Evolutionary conservation across 2,888 invertebrate species (phyloP).

Genomic region (Stenichneumon culpator): DNA sequence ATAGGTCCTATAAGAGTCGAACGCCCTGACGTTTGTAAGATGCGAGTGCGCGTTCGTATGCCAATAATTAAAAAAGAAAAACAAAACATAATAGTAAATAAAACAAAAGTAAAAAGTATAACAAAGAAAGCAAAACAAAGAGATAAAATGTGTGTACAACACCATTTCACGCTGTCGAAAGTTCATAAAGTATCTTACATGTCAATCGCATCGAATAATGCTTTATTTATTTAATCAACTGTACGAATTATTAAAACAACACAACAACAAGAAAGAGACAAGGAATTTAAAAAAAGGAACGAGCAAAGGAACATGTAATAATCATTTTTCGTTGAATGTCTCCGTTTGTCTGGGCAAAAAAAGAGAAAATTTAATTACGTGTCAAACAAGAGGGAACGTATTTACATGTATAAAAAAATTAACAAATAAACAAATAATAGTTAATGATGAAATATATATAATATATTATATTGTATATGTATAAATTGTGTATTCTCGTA

Average conservation of each 20-base stretch:
- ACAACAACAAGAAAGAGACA: constrained; percentile 20
- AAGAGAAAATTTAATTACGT: constrained; percentile 56
- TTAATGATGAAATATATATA: constrained; percentile 74
- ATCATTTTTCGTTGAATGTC: constrained; percentile 55
- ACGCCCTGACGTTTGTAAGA: constrained; percentile 40
- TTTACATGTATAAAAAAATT: constrained; percentile 71
- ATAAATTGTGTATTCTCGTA: constrained; percentile 82
- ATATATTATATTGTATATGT: constrained; percentile 81
- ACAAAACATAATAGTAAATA: neutral
- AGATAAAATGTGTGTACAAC: constrained; percentile 16
- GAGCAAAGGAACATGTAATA: constrained; percentile 44
- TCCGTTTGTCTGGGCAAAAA: constrained; percentile 60
- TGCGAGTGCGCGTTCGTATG: constrained; percentile 12
- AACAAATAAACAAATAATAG: constrained; percentile 62
- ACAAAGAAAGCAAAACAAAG: constrained; percentile 4
- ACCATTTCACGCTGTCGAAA: constrained; percentile 50
- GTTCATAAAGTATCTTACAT: constrained; percentile 55
- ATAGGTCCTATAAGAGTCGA: constrained; percentile 55
- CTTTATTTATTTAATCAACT: constrained; percentile 63
- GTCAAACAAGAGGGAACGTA: constrained; percentile 67
- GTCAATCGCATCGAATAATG: constrained; percentile 67
- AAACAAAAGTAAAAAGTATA: constrained; percentile 10
- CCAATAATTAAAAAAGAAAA: constrained; percentile 4
- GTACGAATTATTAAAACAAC: constrained; percentile 46
- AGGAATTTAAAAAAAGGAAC: neutral